Conservation (phyloP, 1,140 invertebrate species). For the Palaemon carinicauda region DNA sequence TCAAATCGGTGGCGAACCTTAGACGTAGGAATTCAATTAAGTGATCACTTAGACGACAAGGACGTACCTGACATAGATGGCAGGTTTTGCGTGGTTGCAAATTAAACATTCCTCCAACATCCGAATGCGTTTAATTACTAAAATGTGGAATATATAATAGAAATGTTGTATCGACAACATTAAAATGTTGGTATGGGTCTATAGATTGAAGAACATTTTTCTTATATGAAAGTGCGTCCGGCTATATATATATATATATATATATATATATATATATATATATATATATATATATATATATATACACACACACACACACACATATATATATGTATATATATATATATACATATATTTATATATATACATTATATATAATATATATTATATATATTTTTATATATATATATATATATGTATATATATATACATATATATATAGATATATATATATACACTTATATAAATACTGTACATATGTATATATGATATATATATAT, state of each 20-base stretch:
- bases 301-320: neutral
- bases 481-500: neutral
- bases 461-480: neutral
- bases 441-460: neutral
- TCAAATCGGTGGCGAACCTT: too few species aligned
- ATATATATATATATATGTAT: neutral
- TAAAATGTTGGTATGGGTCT: too few species aligned
- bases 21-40: too few species aligned
- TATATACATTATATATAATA: neutral
- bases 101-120: too few species aligned
- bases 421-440: neutral
- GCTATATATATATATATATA: slow-evolving; percentile 2
- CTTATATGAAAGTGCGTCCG: too few species aligned
- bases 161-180: too few species aligned
- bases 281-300: neutral
- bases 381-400: neutral
- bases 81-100: too few species aligned
- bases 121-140: too few species aligned
- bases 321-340: neutral
- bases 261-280: neutral
- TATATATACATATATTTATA: neutral
- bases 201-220: too few species aligned
- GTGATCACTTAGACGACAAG: too few species aligned
- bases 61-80: too few species aligned
- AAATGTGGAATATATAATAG: too few species aligned